Base-by-base conservation (phyloP, 1,140 invertebrate genomes). In the Dendrolimus kikuchii region DNA sequence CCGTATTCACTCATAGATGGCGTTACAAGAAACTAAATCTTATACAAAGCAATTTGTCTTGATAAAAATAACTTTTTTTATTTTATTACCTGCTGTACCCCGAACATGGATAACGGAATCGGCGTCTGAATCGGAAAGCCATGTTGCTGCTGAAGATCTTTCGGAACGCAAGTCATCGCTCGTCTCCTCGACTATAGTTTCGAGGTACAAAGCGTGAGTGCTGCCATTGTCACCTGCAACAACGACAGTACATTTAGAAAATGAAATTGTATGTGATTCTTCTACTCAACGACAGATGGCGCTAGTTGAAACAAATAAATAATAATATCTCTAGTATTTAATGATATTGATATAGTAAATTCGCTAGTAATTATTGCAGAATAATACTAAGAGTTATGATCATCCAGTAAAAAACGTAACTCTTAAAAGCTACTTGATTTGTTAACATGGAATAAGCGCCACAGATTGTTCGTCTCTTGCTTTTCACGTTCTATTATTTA, bases 151-250 rank as follows among this genome's bases (percentile, higher is more conserved):
- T 3, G 76, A 85, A 38, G 81, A 86, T 39, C 92, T 91, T 66
- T 94, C 92, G 50, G 92, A 93, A 46, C 91, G 89, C 58, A 94
- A 83, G 76, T 94, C 92, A 78, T 94, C 93, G 56, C 92, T 93
- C 3, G 92, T 94, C 76, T 94, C 93, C 73, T 94, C 93, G 57
- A 93, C 86, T 72, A 94, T 94, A 0, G 92, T 94, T 77, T 93
- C 93, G 81, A 94, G 84, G 74, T 87, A 88, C 64, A 85, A 73
- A 58, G 80, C 81, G 61, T 82, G 77, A 62, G 75, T 83, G 71
- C 77, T 85, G 71, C 83, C 82, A 72, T 70, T 78, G 62, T 86
- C 80, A 70, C 77, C 80, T 83, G 68, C 10, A 45, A 53, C 72
- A 55, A 77, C 71, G 4, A 43, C 43, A 39, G 36, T 23, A 5